These are phyloP conservation scores for Oriolus oriolus DNA, from an alignment of 2,113 vertebrate species.

Conservation along the genomic window DNA sequence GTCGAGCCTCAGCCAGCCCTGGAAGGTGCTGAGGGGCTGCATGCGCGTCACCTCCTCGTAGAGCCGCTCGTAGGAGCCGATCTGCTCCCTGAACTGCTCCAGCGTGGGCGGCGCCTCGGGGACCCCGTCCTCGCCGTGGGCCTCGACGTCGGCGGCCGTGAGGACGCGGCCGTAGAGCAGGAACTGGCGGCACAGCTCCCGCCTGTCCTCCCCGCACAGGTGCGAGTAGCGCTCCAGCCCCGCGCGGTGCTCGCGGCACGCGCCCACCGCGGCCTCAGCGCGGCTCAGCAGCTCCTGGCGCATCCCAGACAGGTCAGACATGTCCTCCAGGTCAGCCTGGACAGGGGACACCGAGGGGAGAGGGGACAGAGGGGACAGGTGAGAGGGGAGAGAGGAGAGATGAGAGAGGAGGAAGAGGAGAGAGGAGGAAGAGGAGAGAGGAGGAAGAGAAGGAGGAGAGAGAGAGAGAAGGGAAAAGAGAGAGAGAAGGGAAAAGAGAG, in stretches of 20 bases:
- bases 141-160: conserved; percentile 72
- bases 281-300: conserved; percentile 74
- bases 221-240: conserved; percentile 78
- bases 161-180: conserved; percentile 76
- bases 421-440: too few species aligned
- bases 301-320: conserved; percentile 71
- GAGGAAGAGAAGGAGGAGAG: too few species aligned
- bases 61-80: conserved; percentile 86
- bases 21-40: conserved; percentile 75
- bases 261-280: conserved; percentile 11
- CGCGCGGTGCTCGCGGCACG: conserved; percentile 69
- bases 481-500: too few species aligned
- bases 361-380: too few species aligned
- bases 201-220: conserved; percentile 82
- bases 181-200: conserved; percentile 84
- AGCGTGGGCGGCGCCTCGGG: conserved; percentile 77
- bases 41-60: conserved; percentile 78
- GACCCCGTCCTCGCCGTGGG: conserved; percentile 52
- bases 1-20: conserved; percentile 86
- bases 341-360: too few species aligned
- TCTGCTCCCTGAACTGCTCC: conserved; percentile 78
- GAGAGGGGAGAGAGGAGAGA: too few species aligned
- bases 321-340: conserved; percentile 85
- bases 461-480: too few species aligned
- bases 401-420: too few species aligned